Base-by-base conservation (phyloP, 2,888 invertebrate species). In the Lasioglossum marginatum region DNA sequence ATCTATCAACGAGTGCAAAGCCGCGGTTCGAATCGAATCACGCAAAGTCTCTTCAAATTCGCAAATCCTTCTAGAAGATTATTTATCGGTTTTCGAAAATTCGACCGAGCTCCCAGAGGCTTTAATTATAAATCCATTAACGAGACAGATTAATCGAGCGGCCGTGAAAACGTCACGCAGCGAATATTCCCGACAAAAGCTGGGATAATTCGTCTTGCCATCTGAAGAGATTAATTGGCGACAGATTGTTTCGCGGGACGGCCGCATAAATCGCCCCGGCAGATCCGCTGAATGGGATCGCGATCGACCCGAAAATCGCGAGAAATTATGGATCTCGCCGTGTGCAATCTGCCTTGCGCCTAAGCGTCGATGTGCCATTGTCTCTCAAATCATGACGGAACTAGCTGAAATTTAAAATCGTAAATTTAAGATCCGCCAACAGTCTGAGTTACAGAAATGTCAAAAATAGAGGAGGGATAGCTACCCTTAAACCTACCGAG, bases 171-270 rank as follows among this genome's bases (percentile, higher is more conserved):
- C 60, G 75, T 57, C 45, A 71, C 45, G 45, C 34, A 16, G 6
- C 79, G 45, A 60, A 43, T 57, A 37, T 74, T 82, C n/a, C 43
- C 40, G 72, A 73, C 60, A 77, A 77, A 77, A 45, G 48, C 70
- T 60, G 34, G 60, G 83, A 77, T 82, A 78, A 84, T 84, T 70
- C 83, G 74, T 77, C 83, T 82, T 82, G 68, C 77, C 83, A 60
- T 73, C 73, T 82, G 60, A 82, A 74, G 73, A 82, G 83, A 84
- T 84, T 84, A 82, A 84, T 84, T 45, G 83, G 74, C 60, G 83
- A 77, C 83, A 70, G 83, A 77, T 77, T 83, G 83, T 82, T 74
- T 77, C 82, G 48, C 77, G 73, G 19, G 68, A 77, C 83, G 60
- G n/a, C 4, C 70, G 73, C 74, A 84, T 84, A 82, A 82, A 84